These are phyloP conservation scores for human (Homo sapiens) DNA, from an alignment of 2,113 vertebrate genomes.

Conservation along the genomic window DNA sequence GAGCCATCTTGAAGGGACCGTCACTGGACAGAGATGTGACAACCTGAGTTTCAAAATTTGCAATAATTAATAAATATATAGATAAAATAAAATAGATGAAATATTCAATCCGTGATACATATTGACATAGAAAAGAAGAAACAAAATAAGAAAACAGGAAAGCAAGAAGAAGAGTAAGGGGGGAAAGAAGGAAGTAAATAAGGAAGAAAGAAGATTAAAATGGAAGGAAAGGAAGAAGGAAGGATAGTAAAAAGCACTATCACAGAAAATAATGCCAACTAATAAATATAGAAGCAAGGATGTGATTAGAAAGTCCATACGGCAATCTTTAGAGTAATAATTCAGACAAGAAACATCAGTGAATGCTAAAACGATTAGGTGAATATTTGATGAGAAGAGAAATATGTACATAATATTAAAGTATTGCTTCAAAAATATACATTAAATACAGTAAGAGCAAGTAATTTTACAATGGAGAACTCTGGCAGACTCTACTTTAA, in stretches of 20 bases:
- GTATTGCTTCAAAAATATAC: not conserved
- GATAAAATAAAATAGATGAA: not conserved
- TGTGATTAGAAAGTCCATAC: not conserved
- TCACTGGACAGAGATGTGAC: not conserved
- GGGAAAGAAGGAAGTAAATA: not conserved
- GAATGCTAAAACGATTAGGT: not conserved
- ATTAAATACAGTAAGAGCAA: not conserved
- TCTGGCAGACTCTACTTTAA: not conserved
- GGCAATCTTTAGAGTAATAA: not conserved
- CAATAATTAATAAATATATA: not conserved
- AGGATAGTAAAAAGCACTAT: not conserved
- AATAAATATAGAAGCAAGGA: not conserved
- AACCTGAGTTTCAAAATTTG: not conserved
- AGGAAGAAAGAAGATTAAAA: too few species aligned
- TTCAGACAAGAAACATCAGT: not conserved
- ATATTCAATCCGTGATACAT: not conserved
- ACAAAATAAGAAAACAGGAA: not conserved
- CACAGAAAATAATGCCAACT: not conserved
- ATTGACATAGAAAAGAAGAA: not conserved
- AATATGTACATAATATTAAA: not conserved
- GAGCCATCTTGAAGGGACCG: not conserved
- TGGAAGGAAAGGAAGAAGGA: too few species aligned
- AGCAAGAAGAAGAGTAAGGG: not conserved
- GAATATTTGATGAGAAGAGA: not conserved
- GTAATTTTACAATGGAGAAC: not conserved